Evolutionary conservation across 2,113 vertebrate genomes (phyloP).

Genomic region (Sinocyclocheilus rhinocerous): DNA sequence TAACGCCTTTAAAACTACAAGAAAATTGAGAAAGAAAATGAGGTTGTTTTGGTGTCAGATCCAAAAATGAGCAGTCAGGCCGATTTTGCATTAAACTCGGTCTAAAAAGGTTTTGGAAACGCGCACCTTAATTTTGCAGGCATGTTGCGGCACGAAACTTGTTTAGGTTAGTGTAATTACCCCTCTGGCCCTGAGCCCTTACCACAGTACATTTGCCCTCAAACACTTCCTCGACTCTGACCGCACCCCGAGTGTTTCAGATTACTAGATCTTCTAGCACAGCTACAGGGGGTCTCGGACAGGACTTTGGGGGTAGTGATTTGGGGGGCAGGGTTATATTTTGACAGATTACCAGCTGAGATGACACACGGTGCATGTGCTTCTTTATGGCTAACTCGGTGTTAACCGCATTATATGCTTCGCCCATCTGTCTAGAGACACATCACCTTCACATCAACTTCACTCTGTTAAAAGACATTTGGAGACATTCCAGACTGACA

Average conservation of each 20-base stretch:
- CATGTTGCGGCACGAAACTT: neutral
- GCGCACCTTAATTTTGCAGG: neutral
- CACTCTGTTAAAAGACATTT: conserved; percentile 2
- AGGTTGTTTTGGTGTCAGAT: neutral
- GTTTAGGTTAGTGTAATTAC: conserved; percentile 2
- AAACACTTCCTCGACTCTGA: neutral
- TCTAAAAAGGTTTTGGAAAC: neutral
- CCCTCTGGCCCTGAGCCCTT: neutral
- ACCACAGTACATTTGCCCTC: neutral
- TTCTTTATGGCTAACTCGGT: conserved; percentile 7
- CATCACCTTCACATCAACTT: conserved; percentile 20
- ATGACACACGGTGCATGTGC: conserved; percentile 20
- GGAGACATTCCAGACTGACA: neutral
- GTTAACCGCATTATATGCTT: conserved; percentile 22
- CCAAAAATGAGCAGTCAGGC: neutral
- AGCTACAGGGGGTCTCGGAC: neutral
- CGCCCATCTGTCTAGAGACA: conserved; percentile 32
- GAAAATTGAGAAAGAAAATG: neutral
- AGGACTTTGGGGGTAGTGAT: neutral
- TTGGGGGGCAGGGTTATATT: conserved; percentile 1
- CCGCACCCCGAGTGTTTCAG: neutral
- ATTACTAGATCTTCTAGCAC: neutral
- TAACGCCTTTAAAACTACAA: neutral
- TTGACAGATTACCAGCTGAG: conserved; percentile 21
- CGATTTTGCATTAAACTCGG: neutral